Conservation (phyloP, 2,113 vertebrate genomes). For the Urocolius indicus region DNA sequence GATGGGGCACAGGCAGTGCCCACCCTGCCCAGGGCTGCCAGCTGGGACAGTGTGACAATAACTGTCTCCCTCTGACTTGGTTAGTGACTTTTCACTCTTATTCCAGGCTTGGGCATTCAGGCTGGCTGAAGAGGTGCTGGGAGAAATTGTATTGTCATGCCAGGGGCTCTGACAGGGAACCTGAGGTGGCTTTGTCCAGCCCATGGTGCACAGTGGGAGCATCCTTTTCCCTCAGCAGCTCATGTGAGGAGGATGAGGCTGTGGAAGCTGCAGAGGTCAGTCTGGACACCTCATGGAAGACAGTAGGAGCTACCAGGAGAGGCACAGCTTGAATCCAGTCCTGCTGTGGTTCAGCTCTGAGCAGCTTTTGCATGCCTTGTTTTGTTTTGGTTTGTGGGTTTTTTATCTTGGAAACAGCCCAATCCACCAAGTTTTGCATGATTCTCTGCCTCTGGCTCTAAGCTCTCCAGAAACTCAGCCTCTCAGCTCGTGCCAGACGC, state of each 20-base stretch:
- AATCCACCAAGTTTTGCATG: neutral
- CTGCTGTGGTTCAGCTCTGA: neutral
- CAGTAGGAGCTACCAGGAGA: rapidly evolving
- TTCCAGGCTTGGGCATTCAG: too few relatives aligned
- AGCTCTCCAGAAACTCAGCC: neutral
- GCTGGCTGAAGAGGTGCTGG: neutral
- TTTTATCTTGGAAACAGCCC: neutral
- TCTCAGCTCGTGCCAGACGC: neutral
- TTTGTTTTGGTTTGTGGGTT: neutral
- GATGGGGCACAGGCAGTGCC: neutral
- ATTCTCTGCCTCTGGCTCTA: neutral
- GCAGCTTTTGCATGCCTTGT: neutral
- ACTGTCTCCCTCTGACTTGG: neutral
- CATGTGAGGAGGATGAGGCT: rapidly evolving
- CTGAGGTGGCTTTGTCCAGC: neutral
- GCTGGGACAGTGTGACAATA: neutral
- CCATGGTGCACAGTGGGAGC: too few relatives aligned
- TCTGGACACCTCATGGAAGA: neutral
- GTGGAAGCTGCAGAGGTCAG: neutral
- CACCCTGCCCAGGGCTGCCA: neutral
- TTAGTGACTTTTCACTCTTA: neutral
- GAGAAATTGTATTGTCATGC: neutral
- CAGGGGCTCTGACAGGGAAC: rapidly evolving
- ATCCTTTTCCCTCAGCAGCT: neutral
- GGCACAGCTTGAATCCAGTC: neutral